Percentiles rank a stretch among this genome's conserved stretches.
phyloP scores from a whole-genome alignment of 2,888 invertebrate genomes.

The Acleris cristana region DNA sequence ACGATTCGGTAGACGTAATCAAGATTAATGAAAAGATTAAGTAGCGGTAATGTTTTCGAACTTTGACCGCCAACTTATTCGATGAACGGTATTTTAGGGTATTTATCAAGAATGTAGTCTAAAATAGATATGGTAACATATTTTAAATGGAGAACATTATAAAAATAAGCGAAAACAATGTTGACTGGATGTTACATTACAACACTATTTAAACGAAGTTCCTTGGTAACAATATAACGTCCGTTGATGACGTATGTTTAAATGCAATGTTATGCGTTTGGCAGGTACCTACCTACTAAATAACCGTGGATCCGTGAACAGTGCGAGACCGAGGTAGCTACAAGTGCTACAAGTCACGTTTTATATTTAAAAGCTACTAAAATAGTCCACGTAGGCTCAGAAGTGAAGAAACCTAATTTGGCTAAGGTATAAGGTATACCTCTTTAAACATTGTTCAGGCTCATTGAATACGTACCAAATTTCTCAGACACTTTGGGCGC shows the following conservation, averaged over 20 bases:
- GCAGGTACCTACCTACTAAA: not conserved
- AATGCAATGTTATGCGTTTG: constrained; percentile 41
- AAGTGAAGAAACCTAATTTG: not conserved
- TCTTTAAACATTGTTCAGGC: too few relatives aligned
- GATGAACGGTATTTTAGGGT: not conserved
- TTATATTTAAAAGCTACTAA: constrained; percentile 39
- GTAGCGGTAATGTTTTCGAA: constrained; percentile 22
- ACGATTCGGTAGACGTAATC: constrained; percentile 22
- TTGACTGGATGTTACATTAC: constrained; percentile 5
- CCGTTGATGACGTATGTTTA: constrained; percentile 1
- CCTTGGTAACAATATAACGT: too few relatives aligned
- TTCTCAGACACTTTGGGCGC: too few relatives aligned
- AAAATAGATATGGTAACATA: not conserved
- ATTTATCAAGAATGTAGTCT: not conserved
- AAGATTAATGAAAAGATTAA: constrained; percentile 36
- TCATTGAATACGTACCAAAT: too few relatives aligned
- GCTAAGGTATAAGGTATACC: too few relatives aligned
- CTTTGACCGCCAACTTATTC: constrained; percentile 32
- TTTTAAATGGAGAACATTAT: too few relatives aligned
- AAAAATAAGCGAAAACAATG: too few relatives aligned
- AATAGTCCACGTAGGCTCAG: not conserved
- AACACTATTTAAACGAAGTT: constrained; percentile 1
- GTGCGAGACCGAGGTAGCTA: constrained; percentile 41
- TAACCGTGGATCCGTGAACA: constrained; percentile 32
- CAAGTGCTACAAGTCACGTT: constrained; percentile 40